Base-by-base conservation (phyloP, 1,140 invertebrate species). In the Adoxophyes honmai region DNA sequence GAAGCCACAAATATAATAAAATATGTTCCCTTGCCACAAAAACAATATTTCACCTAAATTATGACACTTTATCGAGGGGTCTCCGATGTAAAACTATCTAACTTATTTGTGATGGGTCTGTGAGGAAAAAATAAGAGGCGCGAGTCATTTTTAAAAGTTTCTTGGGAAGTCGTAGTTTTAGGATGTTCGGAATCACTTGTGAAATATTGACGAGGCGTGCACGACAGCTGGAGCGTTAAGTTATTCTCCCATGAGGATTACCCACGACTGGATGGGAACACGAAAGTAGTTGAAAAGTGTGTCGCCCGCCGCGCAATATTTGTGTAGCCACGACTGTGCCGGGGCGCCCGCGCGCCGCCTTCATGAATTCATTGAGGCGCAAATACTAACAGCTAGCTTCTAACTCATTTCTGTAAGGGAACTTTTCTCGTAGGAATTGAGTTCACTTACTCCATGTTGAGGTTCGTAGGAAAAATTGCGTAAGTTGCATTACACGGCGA, bases 21-120 rank as follows among this genome's bases (percentile, higher is more conserved):
- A 70, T 78, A 74, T 75, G 73, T 73, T 52, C 65, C 64, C 55
- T 67, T 53, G 37, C 53, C 57, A 68, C 58, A 71, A 74, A 75
- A 78, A 80, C 77, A 77, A 80, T 80, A 77, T 78, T 75, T 80
- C 72, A 82, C 64, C 42, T 74, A 75, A 78, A 82, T 77, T 78
- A 78, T 74, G 79, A 75, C 77, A 75, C 70, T 80, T 77, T 82
- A 74, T 78, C 70, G 75, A 77, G 73, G 75, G 77, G 74, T 77
- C 74, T 60, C 72, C 67, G 63, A 68, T 79, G 73, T 77, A 73
- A 78, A 80, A 79, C 79, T 81, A 78, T 76, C 70, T 38, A 78
- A 80, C 65, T 78, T 75, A 52, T 65, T 42, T 55, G 36, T 55
- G 59, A 68, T 75, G 66, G 68, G 70, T 73, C 73, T 75, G 68